Evolutionary conservation across 2,888 invertebrate species (phyloP), one percentile per base, ranked within the genome.

Genomic region (Agrotis exclamationis): DNA sequence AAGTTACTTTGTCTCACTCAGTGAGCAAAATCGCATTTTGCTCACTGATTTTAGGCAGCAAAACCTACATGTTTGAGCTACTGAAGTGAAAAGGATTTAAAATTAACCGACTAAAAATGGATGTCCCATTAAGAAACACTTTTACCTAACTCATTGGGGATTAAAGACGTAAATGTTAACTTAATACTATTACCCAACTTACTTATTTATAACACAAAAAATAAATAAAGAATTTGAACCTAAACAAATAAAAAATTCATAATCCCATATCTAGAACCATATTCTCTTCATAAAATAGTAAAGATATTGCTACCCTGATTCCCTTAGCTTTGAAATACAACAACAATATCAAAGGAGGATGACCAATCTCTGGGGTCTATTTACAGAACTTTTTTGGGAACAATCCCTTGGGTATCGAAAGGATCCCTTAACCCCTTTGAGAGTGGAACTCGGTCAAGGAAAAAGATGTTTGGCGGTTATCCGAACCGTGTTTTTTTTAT

Each of bases 311-410:
- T 20, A 56, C 53, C 39, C 39, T 11, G 39, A 39, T 39, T 39
- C 9, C 39, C 39, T 39, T 39, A 18, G 11, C 50, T 60, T 20
- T 28, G 18, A 65, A 20, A 45, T 60, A 60, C 56, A 65, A 33
- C 22, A 22, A 54, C 51, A 74, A 60, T 54, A 75, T 67, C 50
- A 48, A 80, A 70, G 57, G 51, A 53, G 75, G 72, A 70, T 76
- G 50, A 74, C 71, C 74, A 45, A 28, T 67, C 57, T 74, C 73
- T 60, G 56, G 67, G 63, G 65, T 70, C 63, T 54, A 72, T 70
- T 84, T 78, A 82, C 64, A 63, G 50, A 85, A 78, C 72, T 79
- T 81, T 76, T 74, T 63, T 51, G 70, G 64, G 54, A 74, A 50
- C 63, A 54, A 39, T 77, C 79, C 76, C 76, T 69, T n/a, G 70